A percentile compares a stretch with the other conserved stretches of the same genome.
These are phyloP conservation scores for Actinia equina DNA, from an alignment of 64 coral and sea anemone genomes.

Conservation along the genomic window DNA sequence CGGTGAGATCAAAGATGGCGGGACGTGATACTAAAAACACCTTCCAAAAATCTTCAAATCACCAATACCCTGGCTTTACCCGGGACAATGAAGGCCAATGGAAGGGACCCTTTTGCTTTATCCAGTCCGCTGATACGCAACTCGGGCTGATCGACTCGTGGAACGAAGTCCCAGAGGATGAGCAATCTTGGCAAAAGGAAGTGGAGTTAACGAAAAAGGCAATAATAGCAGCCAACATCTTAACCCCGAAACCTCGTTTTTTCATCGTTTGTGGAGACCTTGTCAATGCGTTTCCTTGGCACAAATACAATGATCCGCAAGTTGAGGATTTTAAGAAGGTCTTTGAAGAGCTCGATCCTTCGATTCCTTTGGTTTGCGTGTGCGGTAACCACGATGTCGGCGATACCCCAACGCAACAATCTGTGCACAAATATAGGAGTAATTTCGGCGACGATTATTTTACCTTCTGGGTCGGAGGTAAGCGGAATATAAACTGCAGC, in stretches of 20 bases:
- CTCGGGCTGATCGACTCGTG: slow-evolving; percentile 94
- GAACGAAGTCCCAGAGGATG: slow-evolving; percentile 73
- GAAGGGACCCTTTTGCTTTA: slow-evolving; percentile 90
- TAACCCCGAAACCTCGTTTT: slow-evolving; percentile 88
- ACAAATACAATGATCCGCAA: slow-evolving; percentile 78
- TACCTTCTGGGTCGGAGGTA: slow-evolving; percentile 98
- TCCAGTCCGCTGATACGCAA: slow-evolving; percentile 94
- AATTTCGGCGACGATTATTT: slow-evolving; percentile 95
- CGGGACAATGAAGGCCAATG: slow-evolving; percentile 84
- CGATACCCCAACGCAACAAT: slow-evolving; percentile 69
- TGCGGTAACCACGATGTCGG: slow-evolving; percentile 97
- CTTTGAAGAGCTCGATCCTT: slow-evolving; percentile 84
- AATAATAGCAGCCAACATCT: slow-evolving; percentile 68
- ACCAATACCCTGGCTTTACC: slow-evolving; percentile 77
- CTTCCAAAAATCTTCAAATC: slow-evolving; percentile 51
- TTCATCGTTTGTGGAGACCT: slow-evolving; percentile 99
- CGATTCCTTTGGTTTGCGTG: slow-evolving; percentile 85
- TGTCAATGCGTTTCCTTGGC: slow-evolving; percentile 82
- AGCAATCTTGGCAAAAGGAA: slow-evolving; percentile 85
- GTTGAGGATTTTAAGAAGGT: slow-evolving; percentile 85
- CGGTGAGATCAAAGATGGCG: slow-evolving; percentile 46
- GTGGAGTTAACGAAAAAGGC: slow-evolving; percentile 81
- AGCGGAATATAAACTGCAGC: not conserved
- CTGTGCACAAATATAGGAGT: slow-evolving; percentile 76
- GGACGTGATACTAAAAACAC: slow-evolving; percentile 34